Conservation (phyloP, 2,797 vertebrate species). For the Ataeniobius toweri region DNA sequence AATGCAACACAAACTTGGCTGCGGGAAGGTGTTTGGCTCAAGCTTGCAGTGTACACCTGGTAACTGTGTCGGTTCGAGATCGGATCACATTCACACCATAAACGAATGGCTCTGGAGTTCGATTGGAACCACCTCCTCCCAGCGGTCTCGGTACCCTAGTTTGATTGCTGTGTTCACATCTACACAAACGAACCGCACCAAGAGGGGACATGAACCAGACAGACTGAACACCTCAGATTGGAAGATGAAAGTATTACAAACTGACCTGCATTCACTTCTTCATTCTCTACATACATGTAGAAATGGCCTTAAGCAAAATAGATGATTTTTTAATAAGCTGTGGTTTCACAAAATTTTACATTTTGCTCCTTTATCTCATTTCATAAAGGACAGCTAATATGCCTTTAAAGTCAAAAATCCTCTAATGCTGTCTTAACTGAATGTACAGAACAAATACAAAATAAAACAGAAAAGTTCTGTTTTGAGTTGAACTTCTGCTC, state of each 20-base stretch:
- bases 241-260: too few relatives aligned
- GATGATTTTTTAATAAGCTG: background rate
- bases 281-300: background rate
- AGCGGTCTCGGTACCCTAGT: background rate
- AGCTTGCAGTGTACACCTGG: background rate
- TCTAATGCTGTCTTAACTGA: background rate
- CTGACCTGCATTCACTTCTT: background rate
- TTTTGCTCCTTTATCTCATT: background rate
- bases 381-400: too few relatives aligned
- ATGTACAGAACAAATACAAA: constrained; percentile 19
- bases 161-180: too few relatives aligned
- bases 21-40: background rate
- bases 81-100: background rate
- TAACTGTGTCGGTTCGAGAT: background rate
- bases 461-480: background rate
- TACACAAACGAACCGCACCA: too few relatives aligned
- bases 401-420: too few relatives aligned
- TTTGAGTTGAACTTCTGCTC: constrained; percentile 24
- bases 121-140: background rate
- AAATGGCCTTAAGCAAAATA: background rate
- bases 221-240: too few relatives aligned
- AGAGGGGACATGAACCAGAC: too few relatives aligned
- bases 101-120: background rate
- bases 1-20: background rate
- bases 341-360: background rate